Percentiles rank a stretch among this genome's conserved stretches.
Evolutionary conservation across 2,113 vertebrate genomes (phyloP).

Genomic region (Cottus gobio): DNA sequence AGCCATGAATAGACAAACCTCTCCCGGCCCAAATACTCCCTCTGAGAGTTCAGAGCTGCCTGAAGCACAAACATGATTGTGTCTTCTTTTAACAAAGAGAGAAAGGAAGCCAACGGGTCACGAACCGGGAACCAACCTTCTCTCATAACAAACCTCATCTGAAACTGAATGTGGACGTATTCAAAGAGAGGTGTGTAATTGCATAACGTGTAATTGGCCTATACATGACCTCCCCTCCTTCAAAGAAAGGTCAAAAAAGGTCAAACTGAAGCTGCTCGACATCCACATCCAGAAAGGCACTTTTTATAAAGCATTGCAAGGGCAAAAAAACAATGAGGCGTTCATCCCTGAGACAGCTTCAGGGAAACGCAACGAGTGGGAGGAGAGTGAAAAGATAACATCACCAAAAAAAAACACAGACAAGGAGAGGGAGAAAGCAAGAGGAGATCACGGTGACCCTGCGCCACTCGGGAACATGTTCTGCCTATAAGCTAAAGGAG

Average conservation of each 20-base stretch:
- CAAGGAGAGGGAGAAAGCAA: conserved; percentile 39
- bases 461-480: conserved; percentile 72
- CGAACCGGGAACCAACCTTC: neutral
- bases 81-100: neutral
- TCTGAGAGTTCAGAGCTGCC: conserved; percentile 13
- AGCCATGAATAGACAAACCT: neutral
- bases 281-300: conserved; percentile 58
- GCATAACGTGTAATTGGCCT: conserved; percentile 48
- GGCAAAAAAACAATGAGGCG: conserved; percentile 82
- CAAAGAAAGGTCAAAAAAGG: conserved; percentile 35
- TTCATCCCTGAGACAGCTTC: conserved; percentile 81
- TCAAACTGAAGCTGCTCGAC: conserved; percentile 59
- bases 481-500: conserved; percentile 74
- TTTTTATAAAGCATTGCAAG: conserved; percentile 70
- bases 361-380: conserved; percentile 80
- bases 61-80: neutral
- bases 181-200: conserved; percentile 36
- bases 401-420: conserved; percentile 62
- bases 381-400: conserved; percentile 83
- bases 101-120: neutral
- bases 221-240: conserved; percentile 36
- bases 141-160: conserved; percentile 11
- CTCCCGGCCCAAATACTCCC: neutral
- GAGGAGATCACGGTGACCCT: conserved; percentile 82
- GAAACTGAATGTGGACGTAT: neutral